Base-by-base conservation (phyloP, 2,888 invertebrate species). In the Frankliniella fusca region DNA sequence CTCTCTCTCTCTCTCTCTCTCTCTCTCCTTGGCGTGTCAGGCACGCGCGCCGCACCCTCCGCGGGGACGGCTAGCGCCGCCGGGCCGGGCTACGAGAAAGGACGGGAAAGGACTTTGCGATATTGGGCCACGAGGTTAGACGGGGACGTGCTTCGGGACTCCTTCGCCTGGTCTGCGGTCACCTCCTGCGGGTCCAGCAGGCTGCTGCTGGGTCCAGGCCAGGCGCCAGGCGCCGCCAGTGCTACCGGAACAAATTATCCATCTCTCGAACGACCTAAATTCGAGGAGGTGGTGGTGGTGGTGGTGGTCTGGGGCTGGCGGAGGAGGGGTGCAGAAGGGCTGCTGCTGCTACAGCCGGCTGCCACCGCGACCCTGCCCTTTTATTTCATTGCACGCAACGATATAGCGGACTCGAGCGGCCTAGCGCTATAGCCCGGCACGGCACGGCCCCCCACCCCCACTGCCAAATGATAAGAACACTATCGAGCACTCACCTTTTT, bases 231-330 rank as follows among this genome's bases (percentile, higher is more conserved):
- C 70, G 23, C 70, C n/a, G 7, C 70, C 27, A n/a, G 18, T 76
- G 70, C 70, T 23, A 76, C 70, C 70, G 70, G 70, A 76, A 76
- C 70, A 76, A 76, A 27, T 76, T 76, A 76, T 76, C 70, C 70
- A 27, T 76, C 70, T 76, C 70, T 76, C 70, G 70, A 54, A 54
- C 54, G 70, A 76, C 70, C 70, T 76, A 76, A 76, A 76, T 76
- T 76, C 70, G 70, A 10, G 70, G 70, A 12, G 23, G 70, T 12
- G 20, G n/a, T 70, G 11, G 23, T 23, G 70, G 70, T 23, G 23
- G 70, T 12, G 20, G n/a, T 70, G 11, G 23, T 27, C 70, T 27
- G 23, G 70, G 70, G 70, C 70, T 5, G 38, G 38, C 38, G 38
- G 38, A 2, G 38, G 38, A 38, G 38, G 38, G 38, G 38, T 3